Conservation (phyloP, 2,113 vertebrate species). For the Tiliqua scincoides region DNA sequence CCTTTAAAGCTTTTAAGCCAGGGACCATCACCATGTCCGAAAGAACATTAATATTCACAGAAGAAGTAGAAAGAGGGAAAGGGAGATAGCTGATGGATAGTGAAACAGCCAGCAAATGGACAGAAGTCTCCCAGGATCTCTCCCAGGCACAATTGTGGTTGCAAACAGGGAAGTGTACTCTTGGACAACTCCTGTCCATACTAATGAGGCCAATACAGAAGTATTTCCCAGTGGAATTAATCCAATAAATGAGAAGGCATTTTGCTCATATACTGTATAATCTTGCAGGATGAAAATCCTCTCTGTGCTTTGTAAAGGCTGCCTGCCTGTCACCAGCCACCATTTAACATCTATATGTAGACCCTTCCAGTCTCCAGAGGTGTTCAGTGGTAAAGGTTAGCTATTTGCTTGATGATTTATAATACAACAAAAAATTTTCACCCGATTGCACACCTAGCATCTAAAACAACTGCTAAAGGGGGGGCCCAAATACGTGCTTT, state of each 20-base stretch:
- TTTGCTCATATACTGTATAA: not conserved
- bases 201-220: not conserved
- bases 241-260: not conserved
- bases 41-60: not conserved
- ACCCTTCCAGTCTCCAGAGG: not conserved
- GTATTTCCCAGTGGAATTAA: not conserved
- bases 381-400: constrained; percentile 39
- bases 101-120: not conserved
- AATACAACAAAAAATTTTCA: constrained; percentile 58
- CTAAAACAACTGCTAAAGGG: constrained; percentile 49
- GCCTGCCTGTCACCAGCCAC: not conserved
- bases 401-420: constrained; percentile 52
- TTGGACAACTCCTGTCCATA: not conserved
- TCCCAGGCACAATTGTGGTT: not conserved
- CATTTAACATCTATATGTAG: not conserved
- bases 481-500: constrained; percentile 50
- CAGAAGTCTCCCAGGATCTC: not conserved
- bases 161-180: not conserved
- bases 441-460: constrained; percentile 54
- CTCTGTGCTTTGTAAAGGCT: not conserved
- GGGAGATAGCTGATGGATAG: not conserved
- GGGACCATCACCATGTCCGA: not conserved
- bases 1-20: not conserved
- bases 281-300: not conserved
- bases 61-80: not conserved